Evolutionary conservation across 2,797 vertebrate genomes (phyloP).

Genomic region (Eremophila alpestris): DNA sequence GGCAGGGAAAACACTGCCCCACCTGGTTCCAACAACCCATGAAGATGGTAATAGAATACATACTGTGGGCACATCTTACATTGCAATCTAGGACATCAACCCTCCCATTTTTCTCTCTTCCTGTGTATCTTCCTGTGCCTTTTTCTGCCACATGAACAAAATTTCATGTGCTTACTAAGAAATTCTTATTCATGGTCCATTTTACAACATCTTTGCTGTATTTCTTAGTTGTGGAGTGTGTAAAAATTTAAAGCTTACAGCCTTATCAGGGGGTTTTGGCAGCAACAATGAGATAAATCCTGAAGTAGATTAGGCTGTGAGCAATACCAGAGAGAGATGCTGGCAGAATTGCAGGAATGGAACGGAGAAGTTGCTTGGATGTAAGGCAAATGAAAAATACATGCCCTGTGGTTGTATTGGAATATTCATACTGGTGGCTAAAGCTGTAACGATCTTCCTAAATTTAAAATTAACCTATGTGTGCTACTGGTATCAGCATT

Average conservation of each 20-base stretch:
- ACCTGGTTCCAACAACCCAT: no score
- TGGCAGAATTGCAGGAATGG: conserved; percentile 12
- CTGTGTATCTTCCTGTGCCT: background rate
- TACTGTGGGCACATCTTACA: no score
- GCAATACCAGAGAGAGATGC: background rate
- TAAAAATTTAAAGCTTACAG: conserved; percentile 50
- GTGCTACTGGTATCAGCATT: background rate
- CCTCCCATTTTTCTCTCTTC: background rate
- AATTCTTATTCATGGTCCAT: background rate
- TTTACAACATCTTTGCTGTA: conserved; percentile 18
- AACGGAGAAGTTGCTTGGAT: background rate
- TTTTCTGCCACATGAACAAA: conserved; percentile 21
- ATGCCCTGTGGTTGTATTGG: background rate
- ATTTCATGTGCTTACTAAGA: conserved; percentile 31
- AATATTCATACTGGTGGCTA: background rate
- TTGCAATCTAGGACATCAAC: background rate
- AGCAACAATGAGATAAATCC: conserved; percentile 18
- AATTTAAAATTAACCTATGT: background rate
- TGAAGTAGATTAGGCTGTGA: conserved; percentile 13
- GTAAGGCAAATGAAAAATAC: background rate
- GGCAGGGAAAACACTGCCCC: no score
- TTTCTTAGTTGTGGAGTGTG: conserved; percentile 45
- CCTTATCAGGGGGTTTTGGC: conserved; percentile 28
- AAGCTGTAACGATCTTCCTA: background rate
- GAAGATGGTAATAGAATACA: no score